Percentiles rank a stretch among this genome's conserved stretches.
phyloP scores from a whole-genome alignment of 2,113 vertebrate genomes.

The Myotis davidii region DNA sequence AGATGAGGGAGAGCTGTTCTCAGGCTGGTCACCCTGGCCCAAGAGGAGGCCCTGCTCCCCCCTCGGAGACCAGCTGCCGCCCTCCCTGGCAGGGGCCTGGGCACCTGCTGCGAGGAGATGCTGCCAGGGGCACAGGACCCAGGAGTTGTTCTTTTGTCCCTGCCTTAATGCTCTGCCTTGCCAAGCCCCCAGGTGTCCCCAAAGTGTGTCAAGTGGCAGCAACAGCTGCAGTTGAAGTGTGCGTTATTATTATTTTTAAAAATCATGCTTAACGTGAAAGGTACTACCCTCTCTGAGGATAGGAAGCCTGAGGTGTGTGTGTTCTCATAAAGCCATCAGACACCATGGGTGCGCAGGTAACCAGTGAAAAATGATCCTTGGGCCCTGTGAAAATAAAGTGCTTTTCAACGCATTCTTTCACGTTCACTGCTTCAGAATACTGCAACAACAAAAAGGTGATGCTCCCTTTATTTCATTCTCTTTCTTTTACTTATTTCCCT shows the following conservation, averaged over 20 bases:
- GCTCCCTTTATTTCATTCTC: conserved; percentile 12
- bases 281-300: background rate
- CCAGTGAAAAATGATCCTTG: background rate
- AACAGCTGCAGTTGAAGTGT: background rate
- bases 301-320: background rate
- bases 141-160: background rate
- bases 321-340: background rate
- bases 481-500: background rate
- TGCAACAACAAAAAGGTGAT: conserved; percentile 46
- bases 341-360: background rate
- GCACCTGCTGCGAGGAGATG: background rate
- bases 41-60: background rate
- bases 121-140: background rate
- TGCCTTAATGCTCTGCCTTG: background rate
- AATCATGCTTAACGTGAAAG: background rate
- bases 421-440: conserved; percentile 30
- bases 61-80: background rate
- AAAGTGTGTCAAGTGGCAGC: background rate
- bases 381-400: background rate
- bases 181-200: background rate
- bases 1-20: background rate
- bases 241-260: background rate
- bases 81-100: background rate
- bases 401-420: conserved; percentile 20
- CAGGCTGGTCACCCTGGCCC: rapidly evolving